phyloP scores from a whole-genome alignment of 1,140 invertebrate genomes.

The Drosophila ananassae region DNA sequence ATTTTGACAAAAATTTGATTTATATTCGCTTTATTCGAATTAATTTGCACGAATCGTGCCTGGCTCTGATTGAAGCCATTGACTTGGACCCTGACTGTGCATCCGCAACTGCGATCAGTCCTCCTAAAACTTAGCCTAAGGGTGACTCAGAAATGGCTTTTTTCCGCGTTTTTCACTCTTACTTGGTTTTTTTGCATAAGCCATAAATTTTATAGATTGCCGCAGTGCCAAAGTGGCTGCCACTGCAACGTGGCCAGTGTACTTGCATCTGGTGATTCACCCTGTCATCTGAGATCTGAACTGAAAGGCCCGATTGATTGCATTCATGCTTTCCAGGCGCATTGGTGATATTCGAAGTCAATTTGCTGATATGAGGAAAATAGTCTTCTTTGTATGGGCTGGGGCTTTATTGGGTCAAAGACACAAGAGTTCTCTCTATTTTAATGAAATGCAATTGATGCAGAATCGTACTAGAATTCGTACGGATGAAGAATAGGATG shows the following conservation, averaged over 20 bases:
- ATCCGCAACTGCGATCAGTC: conserved; percentile 1
- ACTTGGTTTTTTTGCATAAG: conserved; percentile 27
- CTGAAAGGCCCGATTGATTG: conserved; percentile 19
- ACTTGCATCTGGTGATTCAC: conserved; percentile 11
- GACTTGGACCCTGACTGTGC: neutral
- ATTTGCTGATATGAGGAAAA: neutral
- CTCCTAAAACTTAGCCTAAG: conserved; percentile 4
- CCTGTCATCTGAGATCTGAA: conserved; percentile 1
- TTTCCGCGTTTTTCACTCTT: conserved; percentile 2
- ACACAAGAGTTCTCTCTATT: too few species aligned
- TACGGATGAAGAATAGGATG: too few species aligned
- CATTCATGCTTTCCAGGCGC: neutral
- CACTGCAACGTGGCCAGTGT: conserved; percentile 1
- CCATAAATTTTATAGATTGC: conserved; percentile 38
- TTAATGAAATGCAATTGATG: too few species aligned
- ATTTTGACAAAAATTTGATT: conserved; percentile 68
- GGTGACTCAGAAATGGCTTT: conserved; percentile 16
- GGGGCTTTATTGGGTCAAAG: neutral
- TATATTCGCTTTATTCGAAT: conserved; percentile 48
- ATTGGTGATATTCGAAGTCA: neutral
- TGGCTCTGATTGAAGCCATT: conserved; percentile 31
- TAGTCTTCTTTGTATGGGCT: neutral
- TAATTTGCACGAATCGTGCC: conserved; percentile 47
- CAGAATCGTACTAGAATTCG: too few species aligned
- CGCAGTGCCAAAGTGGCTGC: conserved; percentile 18